These are phyloP conservation scores for Collichthys lucidus DNA, from an alignment of 2,113 vertebrate genomes.

Conservation along the genomic window DNA sequence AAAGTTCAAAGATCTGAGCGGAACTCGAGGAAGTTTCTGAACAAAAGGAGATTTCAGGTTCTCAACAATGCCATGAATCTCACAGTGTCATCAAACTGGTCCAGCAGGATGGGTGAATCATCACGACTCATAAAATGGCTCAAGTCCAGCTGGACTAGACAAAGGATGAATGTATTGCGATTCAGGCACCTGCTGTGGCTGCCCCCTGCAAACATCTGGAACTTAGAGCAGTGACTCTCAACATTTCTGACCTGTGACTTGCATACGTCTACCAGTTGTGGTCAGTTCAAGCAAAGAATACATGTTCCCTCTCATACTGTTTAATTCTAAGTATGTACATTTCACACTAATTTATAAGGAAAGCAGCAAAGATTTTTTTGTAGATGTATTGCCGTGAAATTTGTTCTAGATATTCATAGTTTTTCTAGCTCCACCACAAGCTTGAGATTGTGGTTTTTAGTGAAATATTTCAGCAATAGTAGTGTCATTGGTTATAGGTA, in stretches of 20 bases:
- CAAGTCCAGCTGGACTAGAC: neutral
- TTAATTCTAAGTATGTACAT: too few relatives aligned
- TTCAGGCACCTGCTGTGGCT: neutral
- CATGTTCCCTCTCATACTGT: neutral
- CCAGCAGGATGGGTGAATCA: neutral
- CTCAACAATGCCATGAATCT: neutral
- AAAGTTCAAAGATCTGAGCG: neutral
- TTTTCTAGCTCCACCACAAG: neutral
- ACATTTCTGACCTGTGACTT: neutral
- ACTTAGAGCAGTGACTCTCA: neutral
- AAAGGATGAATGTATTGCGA: neutral
- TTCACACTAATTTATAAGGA: too few relatives aligned
- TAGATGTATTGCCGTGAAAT: neutral
- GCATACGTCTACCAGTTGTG: neutral
- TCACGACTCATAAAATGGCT: constrained; percentile 24
- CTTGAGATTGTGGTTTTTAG: neutral
- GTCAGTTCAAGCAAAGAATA: neutral
- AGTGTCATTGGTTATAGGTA: too few relatives aligned
- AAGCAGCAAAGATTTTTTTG: too few relatives aligned
- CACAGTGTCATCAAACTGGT: neutral
- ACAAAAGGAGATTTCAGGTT: neutral
- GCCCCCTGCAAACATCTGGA: neutral
- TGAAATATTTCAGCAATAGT: too few relatives aligned
- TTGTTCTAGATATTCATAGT: neutral
- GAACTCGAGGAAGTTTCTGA: neutral